Evolutionary conservation across 2,113 vertebrate species (phyloP), one percentile per base, ranked within the genome.

Genomic region (Phasianus colchicus): DNA sequence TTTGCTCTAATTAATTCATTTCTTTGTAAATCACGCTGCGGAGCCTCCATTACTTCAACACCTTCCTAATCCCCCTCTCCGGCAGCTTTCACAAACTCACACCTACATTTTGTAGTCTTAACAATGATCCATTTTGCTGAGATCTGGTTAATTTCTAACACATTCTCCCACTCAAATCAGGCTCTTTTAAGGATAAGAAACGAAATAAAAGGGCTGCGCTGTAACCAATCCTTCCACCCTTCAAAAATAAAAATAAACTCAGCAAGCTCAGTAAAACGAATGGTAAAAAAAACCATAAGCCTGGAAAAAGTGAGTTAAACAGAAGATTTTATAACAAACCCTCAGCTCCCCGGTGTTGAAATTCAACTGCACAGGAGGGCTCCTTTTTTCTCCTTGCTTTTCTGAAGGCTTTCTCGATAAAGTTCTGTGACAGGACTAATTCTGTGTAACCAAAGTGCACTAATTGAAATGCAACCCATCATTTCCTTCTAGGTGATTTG

Each of bases 401-500:
- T 71, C 83, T 82, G 72, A 90, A 88, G 52, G 52, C 52, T 90
- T 83, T 89, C 79, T 78, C 55, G 72, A 69, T 54, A 65, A 88
- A 94, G 69, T 90, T 95, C 86, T 64, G 65, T 94, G 92, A 96
- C 79, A 74, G 80, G 60, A 69, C 86, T 92, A 80, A 93, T 86
- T 96, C 69, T 94, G 88, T 81, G 57, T 38, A 89, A 89, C 72
- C 79, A 40, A 82, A 93, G 60, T 67, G 78, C 11, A 55, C 79
- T 92, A 93, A 95, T 64, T 96, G 89, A 95, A 92, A 95, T 95
- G 88, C 91, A 95, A 92, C 65, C 70, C 70, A 69, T 91, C 77
- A 85, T 86, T 88, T 93, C 91, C 89, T 96, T 96, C 89, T 84
- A 96, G 79, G 88, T 93, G 88, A 91, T 95, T 96, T 82, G 66